phyloP scores from a whole-genome alignment of 2,113 vertebrate species.

The Cynoglossus semilaevis region DNA sequence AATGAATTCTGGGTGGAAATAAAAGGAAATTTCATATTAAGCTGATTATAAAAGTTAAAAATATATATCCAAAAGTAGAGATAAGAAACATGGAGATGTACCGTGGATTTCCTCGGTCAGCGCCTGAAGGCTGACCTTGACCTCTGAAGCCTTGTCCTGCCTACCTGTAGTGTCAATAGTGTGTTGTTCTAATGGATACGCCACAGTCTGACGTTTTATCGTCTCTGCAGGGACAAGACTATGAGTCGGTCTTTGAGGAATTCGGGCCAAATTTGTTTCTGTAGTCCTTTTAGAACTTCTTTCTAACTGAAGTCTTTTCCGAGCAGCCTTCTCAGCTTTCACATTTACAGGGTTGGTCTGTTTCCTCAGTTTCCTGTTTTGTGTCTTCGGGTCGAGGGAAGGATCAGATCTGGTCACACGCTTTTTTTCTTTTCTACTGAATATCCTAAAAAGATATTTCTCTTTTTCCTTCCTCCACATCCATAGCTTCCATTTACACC shows the following conservation, averaged over 20 bases:
- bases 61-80: neutral
- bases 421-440: conserved; percentile 10
- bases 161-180: neutral
- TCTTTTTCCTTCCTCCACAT: conserved; percentile 57
- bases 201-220: neutral
- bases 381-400: conserved; percentile 2
- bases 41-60: neutral
- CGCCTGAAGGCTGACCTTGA: neutral
- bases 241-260: neutral
- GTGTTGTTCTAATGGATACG: conserved; percentile 3
- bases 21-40: neutral
- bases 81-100: neutral
- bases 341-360: too few species aligned
- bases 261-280: neutral
- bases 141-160: neutral
- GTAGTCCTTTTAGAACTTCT: neutral
- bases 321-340: too few species aligned
- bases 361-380: neutral
- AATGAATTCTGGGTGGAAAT: conserved; percentile 83
- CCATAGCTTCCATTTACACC: conserved; percentile 55
- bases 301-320: too few species aligned
- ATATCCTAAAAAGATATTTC: conserved; percentile 21
- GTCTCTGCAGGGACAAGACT: neutral
- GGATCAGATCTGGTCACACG: neutral
- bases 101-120: conserved; percentile 44